phyloP scores from a whole-genome alignment of 37 sponge, comb jelly and placozoan genomes.

The Haliclona indistincta region DNA sequence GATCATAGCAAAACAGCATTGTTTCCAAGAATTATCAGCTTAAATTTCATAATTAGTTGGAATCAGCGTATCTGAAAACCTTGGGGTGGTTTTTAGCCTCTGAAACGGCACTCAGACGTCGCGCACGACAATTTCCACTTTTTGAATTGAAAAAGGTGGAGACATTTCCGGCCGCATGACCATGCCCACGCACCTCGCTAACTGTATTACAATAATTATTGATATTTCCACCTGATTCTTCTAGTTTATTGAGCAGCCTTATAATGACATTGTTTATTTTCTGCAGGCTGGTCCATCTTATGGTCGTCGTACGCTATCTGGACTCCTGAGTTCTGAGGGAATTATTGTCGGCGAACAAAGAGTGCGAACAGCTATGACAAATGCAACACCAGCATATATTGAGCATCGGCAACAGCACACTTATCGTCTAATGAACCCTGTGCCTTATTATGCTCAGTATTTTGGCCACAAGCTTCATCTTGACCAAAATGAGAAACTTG shows the following conservation, averaged over 20 bases:
- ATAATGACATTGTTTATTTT: not conserved
- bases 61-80: too few relatives aligned
- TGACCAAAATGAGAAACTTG: constrained; percentile 60
- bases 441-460: constrained; percentile 40
- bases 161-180: too few relatives aligned
- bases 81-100: too few relatives aligned
- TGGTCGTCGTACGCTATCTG: constrained; percentile 14
- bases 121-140: too few relatives aligned
- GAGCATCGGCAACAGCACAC: constrained; percentile 10
- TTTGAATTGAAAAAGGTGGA: too few relatives aligned
- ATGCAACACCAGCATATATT: constrained; percentile 4
- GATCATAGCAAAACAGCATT: too few relatives aligned
- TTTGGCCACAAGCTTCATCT: constrained; percentile 55
- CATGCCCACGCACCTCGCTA: too few relatives aligned
- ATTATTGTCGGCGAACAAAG: constrained; percentile 12
- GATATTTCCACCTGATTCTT: not conserved
- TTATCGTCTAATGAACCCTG: constrained; percentile 4
- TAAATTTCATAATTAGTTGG: too few relatives aligned
- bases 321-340: constrained; percentile 12
- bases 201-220: too few relatives aligned
- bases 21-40: too few relatives aligned
- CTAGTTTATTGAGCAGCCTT: not conserved
- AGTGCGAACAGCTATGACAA: constrained; percentile 3
- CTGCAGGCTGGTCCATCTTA: constrained; percentile 6
- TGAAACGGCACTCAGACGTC: too few relatives aligned